Percentiles rank a stretch among this genome's conserved stretches.
Evolutionary conservation across 2,113 vertebrate species (phyloP).

Genomic region (Hiodon tergisus): DNA sequence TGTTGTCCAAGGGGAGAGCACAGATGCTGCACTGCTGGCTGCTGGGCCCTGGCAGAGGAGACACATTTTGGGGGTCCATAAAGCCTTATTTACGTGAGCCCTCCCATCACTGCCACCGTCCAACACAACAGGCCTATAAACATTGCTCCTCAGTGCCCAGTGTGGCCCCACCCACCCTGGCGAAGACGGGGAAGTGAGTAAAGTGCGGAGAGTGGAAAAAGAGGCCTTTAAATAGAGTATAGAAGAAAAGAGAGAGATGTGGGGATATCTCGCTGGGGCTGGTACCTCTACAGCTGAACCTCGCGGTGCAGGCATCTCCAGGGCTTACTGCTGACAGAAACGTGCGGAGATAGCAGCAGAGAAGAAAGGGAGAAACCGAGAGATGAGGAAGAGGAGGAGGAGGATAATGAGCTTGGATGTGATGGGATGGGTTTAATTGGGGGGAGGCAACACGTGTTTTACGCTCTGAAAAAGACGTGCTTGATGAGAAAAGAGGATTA

Average conservation of each 20-base stretch:
- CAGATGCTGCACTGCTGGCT: slow-evolving; percentile 22
- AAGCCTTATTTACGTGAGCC: slow-evolving; percentile 25
- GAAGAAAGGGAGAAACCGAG: no score
- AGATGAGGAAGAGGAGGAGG: slow-evolving; percentile 26
- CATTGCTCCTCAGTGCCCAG: no score
- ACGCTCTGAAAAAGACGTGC: background rate
- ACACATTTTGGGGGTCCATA: slow-evolving; percentile 6
- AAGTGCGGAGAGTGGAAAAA: slow-evolving; percentile 3
- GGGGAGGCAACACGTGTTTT: background rate
- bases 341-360: slow-evolving; percentile 8
- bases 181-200: slow-evolving; percentile 43
- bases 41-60: slow-evolving; percentile 11
- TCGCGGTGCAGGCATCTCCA: slow-evolving; percentile 49
- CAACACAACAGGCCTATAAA: no score
- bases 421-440: background rate
- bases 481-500: slow-evolving; percentile 23
- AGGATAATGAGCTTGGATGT: slow-evolving; percentile 1
- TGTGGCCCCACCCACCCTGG: no score
- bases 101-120: no score
- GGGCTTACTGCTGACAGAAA: slow-evolving; percentile 35
- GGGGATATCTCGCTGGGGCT: slow-evolving; percentile 52
- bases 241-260: slow-evolving; percentile 39
- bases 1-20: slow-evolving; percentile 17
- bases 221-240: background rate
- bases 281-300: slow-evolving; percentile 49